These are phyloP conservation scores for Synanthedon myopaeformis DNA, from an alignment of 2,888 invertebrate species.

Conservation along the genomic window DNA sequence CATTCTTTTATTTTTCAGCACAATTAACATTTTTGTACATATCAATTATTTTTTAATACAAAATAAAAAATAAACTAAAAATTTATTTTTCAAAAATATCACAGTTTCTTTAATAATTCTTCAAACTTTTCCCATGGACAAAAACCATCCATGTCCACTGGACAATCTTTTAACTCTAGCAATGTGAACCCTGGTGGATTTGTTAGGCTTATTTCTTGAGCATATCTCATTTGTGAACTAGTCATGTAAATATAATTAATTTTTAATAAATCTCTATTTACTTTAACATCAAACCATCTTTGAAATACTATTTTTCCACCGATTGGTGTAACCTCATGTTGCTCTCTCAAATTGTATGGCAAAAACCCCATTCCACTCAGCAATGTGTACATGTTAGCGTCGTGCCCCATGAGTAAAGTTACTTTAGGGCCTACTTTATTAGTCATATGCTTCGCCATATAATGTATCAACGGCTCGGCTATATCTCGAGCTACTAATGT, in stretches of 20 bases:
- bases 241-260: slow-evolving; percentile 47
- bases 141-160: slow-evolving; percentile 27
- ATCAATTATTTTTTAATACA: too few relatives aligned
- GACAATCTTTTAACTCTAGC: slow-evolving; percentile 36
- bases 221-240: slow-evolving; percentile 36
- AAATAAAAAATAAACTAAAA: too few relatives aligned
- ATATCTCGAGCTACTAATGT: slow-evolving; percentile 43
- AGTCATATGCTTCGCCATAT: slow-evolving; percentile 30
- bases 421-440: slow-evolving; percentile 24
- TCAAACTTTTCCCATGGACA: slow-evolving; percentile 45
- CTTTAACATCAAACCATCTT: slow-evolving; percentile 32
- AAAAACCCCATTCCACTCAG: slow-evolving; percentile 34
- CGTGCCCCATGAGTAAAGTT: slow-evolving; percentile 48
- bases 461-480: slow-evolving; percentile 34
- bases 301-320: slow-evolving; percentile 56
- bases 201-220: slow-evolving; percentile 21
- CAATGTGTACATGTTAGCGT: slow-evolving; percentile 48
- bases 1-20: too few relatives aligned
- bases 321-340: slow-evolving; percentile 36
- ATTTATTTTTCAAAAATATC: background rate
- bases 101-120: slow-evolving; percentile 13
- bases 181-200: slow-evolving; percentile 33
- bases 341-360: slow-evolving; percentile 27
- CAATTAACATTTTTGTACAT: too few relatives aligned
- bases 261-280: slow-evolving; percentile 27